A percentile compares a stretch with the other conserved stretches of the same genome.
Conservation (phyloP, 2,888 invertebrate species). For the Drosophila pseudotakahashii region DNA sequence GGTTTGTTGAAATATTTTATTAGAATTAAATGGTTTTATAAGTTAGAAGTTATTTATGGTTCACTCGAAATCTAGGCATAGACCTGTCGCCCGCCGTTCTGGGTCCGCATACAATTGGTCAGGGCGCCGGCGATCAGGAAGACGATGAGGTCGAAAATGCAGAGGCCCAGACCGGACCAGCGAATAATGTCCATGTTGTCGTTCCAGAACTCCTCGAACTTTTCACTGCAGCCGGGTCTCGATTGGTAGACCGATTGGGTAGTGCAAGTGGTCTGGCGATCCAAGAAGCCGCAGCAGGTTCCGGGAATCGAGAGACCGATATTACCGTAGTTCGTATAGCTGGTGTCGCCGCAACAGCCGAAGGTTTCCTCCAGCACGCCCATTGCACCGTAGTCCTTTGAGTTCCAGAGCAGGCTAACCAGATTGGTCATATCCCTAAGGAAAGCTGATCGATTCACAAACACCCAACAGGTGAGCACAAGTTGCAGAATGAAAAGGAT, state of each 20-base stretch:
- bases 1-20: no score
- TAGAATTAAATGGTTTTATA: no score
- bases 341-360: conserved; percentile 72
- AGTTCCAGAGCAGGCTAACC: conserved; percentile 84
- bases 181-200: conserved; percentile 85
- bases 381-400: conserved; percentile 71
- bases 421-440: conserved; percentile 85
- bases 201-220: conserved; percentile 82
- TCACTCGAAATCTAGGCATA: conserved; percentile 7
- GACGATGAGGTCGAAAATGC: conserved; percentile 89
- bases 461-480: conserved; percentile 89
- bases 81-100: conserved; percentile 33
- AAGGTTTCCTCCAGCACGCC: conserved; percentile 73
- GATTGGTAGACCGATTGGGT: conserved; percentile 23
- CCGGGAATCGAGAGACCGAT: conserved; percentile 52
- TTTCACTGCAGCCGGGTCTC: conserved; percentile 58
- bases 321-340: conserved; percentile 47
- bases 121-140: conserved; percentile 93
- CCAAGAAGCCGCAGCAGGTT: conserved; percentile 70
- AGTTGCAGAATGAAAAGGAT: conserved; percentile 90
- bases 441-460: conserved; percentile 86
- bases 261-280: conserved; percentile 42
- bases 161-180: conserved; percentile 88
- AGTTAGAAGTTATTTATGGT: background rate
- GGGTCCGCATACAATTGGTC: conserved; percentile 89